Percentiles rank a stretch among this genome's conserved stretches.
These are phyloP conservation scores for Arrhamphus sclerolepis DNA, from an alignment of 2,797 vertebrate genomes.

Conservation along the genomic window DNA sequence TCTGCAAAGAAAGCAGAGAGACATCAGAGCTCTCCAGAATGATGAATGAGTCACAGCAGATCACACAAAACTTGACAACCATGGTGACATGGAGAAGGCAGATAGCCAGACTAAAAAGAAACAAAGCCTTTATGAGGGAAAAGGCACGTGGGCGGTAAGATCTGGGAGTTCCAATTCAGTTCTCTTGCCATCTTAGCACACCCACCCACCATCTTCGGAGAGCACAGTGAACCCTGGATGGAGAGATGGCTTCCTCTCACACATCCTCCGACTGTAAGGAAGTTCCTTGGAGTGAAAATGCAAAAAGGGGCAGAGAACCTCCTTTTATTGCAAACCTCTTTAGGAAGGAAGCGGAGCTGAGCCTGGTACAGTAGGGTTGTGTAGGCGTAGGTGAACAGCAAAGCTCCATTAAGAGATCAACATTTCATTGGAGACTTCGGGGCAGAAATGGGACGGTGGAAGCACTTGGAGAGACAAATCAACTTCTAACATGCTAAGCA, in stretches of 20 bases:
- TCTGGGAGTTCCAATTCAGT: slow-evolving; percentile 79
- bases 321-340: slow-evolving; percentile 64
- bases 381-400: slow-evolving; percentile 51
- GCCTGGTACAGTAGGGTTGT: slow-evolving; percentile 22
- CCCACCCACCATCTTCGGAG: slow-evolving; percentile 68
- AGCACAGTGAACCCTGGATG: slow-evolving; percentile 61
- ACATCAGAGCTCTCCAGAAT: slow-evolving; percentile 61
- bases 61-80: slow-evolving; percentile 71
- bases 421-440: slow-evolving; percentile 48
- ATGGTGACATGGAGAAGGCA: slow-evolving; percentile 72
- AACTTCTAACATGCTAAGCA: slow-evolving; percentile 18
- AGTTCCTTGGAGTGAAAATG: slow-evolving; percentile 62
- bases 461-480: slow-evolving; percentile 20
- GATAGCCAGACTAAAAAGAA: slow-evolving; percentile 73
- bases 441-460: slow-evolving; percentile 34
- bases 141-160: slow-evolving; percentile 68
- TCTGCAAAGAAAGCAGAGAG: slow-evolving; percentile 49
- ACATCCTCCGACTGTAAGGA: slow-evolving; percentile 67
- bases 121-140: slow-evolving; percentile 66
- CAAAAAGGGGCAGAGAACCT: slow-evolving; percentile 47
- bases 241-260: slow-evolving; percentile 62
- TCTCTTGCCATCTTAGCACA: slow-evolving; percentile 71
- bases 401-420: slow-evolving; percentile 64
- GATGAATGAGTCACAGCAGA: slow-evolving; percentile 73
- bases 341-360: slow-evolving; percentile 39